phyloP scores from a whole-genome alignment of 2,797 vertebrate genomes.

The Carduelis carduelis region DNA sequence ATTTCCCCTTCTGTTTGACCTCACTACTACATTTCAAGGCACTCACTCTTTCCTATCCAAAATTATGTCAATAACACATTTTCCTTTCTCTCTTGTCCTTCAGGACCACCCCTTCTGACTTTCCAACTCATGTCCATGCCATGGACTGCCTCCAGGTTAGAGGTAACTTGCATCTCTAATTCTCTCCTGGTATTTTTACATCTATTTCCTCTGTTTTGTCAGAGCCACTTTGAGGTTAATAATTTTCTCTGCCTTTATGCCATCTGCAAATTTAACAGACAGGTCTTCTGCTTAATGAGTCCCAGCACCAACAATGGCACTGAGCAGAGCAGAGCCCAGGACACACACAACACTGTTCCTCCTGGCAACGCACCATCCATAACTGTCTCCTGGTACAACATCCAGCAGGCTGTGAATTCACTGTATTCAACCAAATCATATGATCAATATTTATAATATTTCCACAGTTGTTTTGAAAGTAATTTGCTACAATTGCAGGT shows the following conservation, averaged over 20 bases:
- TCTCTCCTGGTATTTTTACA: neutral
- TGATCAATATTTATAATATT: neutral
- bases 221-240: neutral
- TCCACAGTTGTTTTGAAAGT: neutral
- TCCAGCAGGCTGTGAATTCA: neutral
- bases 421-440: neutral
- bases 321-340: neutral
- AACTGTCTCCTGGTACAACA: neutral
- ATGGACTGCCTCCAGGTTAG: neutral
- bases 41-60: neutral
- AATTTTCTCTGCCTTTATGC: neutral
- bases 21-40: neutral
- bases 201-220: neutral
- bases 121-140: neutral
- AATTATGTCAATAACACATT: neutral
- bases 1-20: neutral
- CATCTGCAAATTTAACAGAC: neutral
- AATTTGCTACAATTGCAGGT: neutral
- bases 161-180: neutral
- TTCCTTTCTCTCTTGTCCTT: neutral
- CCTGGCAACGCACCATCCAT: neutral
- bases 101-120: neutral
- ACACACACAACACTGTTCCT: neutral
- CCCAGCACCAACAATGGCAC: neutral
- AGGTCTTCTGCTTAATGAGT: neutral